phyloP scores from a whole-genome alignment of 2,113 vertebrate species.

The Riparia riparia region DNA sequence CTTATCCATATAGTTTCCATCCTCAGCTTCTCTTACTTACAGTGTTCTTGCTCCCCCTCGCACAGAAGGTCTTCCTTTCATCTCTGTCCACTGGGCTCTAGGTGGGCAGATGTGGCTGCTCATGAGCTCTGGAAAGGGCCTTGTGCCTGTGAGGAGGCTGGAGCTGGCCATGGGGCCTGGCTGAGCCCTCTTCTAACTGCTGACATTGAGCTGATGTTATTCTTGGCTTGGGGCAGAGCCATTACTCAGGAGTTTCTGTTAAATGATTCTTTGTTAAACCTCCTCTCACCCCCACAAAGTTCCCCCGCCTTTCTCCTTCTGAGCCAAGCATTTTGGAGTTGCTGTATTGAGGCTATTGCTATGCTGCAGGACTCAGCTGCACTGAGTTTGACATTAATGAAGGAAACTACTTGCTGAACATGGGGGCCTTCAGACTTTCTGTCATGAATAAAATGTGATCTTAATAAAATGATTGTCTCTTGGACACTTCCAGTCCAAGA shows the following conservation, averaged over 20 bases:
- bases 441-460: neutral
- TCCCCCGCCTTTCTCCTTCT: conserved; percentile 47
- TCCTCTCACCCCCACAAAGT: conserved; percentile 58
- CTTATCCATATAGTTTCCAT: neutral
- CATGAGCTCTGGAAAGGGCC: conserved; percentile 58
- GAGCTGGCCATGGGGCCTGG: conserved; percentile 41
- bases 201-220: conserved; percentile 85
- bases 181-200: conserved; percentile 83
- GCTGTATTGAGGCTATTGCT: conserved; percentile 55
- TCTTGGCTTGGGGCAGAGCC: conserved; percentile 79
- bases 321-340: conserved; percentile 54
- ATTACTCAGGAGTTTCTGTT: conserved; percentile 86
- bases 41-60: neutral
- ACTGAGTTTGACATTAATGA: conserved; percentile 35
- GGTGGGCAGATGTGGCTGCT: conserved; percentile 35
- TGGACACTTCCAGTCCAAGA: neutral
- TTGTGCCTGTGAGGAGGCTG: conserved; percentile 60
- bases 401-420: conserved; percentile 29
- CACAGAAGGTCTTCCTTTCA: conserved; percentile 46
- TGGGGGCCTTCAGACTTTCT: neutral
- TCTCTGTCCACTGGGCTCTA: conserved; percentile 41
- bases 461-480: neutral
- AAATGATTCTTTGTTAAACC: conserved; percentile 85
- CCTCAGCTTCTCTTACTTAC: neutral
- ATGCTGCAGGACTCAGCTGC: neutral